Percentiles rank a stretch among this genome's conserved stretches.
Evolutionary conservation across 2,113 vertebrate species (phyloP).

Genomic region (Anhinga anhinga): DNA sequence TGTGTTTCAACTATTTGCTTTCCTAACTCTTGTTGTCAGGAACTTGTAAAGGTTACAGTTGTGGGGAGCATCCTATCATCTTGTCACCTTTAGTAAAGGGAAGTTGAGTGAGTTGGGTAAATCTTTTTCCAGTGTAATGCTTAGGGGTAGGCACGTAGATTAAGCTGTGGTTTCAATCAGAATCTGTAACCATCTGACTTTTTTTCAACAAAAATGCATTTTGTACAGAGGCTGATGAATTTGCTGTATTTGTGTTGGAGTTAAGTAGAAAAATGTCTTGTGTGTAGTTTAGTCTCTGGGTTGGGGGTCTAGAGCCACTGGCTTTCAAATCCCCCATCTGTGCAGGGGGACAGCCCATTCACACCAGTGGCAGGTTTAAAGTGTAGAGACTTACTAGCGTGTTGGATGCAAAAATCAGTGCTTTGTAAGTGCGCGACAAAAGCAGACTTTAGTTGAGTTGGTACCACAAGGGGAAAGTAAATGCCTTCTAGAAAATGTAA

Average conservation of each 20-base stretch:
- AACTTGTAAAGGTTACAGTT: not conserved
- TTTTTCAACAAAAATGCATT: not conserved
- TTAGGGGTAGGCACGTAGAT: not conserved
- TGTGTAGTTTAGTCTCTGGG: not conserved
- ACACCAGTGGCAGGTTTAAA: not conserved
- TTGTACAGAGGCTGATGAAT: not conserved
- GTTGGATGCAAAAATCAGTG: not conserved
- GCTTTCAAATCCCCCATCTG: not conserved
- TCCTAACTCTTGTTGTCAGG: not conserved
- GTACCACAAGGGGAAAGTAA: not conserved
- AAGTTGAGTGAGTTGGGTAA: not conserved
- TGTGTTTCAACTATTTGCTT: not conserved
- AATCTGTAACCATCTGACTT: not conserved
- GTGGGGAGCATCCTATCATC: not conserved
- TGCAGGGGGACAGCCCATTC: not conserved
- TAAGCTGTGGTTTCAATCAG: not conserved
- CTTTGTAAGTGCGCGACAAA: not conserved
- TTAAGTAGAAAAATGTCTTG: not conserved
- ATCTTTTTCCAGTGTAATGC: not conserved
- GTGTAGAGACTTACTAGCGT: not conserved
- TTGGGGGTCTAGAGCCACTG: not conserved
- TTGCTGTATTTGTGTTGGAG: not conserved
- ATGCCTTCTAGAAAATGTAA: not conserved
- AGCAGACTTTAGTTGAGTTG: not conserved
- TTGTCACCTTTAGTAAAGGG: not conserved